Evolutionary conservation across 23 tunicate genomes (phyloP).

Genomic region (Ascidia mentula): DNA sequence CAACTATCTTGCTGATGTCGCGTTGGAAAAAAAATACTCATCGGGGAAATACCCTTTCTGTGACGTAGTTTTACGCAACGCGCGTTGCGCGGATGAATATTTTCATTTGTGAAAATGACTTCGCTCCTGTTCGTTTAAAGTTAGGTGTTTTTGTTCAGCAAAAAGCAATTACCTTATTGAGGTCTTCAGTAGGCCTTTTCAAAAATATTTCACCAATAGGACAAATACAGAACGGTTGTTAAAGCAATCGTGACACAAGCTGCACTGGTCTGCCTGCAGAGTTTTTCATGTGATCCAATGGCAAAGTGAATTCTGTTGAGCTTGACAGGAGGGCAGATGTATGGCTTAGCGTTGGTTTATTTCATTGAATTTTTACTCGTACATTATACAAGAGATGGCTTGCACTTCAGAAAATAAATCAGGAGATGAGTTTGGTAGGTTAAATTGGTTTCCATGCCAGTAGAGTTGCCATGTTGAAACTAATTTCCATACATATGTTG

Average conservation of each 20-base stretch:
- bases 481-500: not conserved
- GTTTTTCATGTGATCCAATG: not conserved
- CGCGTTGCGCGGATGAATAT: constrained; percentile 4
- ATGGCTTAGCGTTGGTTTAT: not conserved
- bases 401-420: not conserved
- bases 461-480: not conserved
- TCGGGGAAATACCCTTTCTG: not conserved
- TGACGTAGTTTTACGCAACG: not conserved
- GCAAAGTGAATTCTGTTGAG: not conserved
- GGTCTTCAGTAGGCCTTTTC: too few relatives aligned
- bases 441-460: not conserved
- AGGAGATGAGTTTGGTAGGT: not conserved
- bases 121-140: not conserved
- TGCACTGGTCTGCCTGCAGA: not conserved
- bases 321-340: not conserved
- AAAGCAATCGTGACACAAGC: not conserved
- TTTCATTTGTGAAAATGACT: not conserved
- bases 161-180: too few relatives aligned
- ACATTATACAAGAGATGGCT: not conserved
- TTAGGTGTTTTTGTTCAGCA: not conserved
- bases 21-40: too few relatives aligned
- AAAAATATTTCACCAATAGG: too few relatives aligned
- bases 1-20: too few relatives aligned
- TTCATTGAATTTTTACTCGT: too few relatives aligned
- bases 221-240: too few relatives aligned